These are phyloP conservation scores for Sarcophaga caerulescens DNA, from an alignment of 2,888 invertebrate genomes.

Conservation along the genomic window DNA sequence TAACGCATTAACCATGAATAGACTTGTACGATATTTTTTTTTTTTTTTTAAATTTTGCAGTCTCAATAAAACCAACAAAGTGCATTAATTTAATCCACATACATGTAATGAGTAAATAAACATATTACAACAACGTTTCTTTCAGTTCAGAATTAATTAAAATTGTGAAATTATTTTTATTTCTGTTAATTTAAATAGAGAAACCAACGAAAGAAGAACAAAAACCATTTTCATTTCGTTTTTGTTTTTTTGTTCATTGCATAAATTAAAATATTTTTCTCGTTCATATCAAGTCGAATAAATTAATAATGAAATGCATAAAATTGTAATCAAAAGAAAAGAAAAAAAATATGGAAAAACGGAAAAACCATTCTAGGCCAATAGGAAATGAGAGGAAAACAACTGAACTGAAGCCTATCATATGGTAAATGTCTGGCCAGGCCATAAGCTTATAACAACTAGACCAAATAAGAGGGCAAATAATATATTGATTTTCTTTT, in stretches of 20 bases:
- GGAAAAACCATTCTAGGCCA: no score
- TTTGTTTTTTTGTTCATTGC: not conserved
- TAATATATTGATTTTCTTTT: not conserved
- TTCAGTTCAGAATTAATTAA: not conserved
- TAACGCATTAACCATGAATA: no score
- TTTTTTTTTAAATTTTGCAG: no score
- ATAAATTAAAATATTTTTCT: not conserved
- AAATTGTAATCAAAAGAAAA: not conserved
- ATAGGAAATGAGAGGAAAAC: no score
- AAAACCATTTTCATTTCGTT: not conserved
- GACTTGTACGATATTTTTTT: no score
- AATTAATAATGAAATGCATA: constrained; percentile 6
- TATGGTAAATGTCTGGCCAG: not conserved
- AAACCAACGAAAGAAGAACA: not conserved
- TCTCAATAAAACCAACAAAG: no score
- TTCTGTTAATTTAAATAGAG: not conserved
- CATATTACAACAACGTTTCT: not conserved
- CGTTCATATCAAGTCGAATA: not conserved
- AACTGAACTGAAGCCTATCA: not conserved
- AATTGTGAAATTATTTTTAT: not conserved
- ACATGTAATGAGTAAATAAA: constrained; percentile 2
- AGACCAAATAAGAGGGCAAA: constrained; percentile 4
- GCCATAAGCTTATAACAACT: not conserved
- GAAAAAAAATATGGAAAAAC: no score
- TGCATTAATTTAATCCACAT: not conserved